Evolutionary conservation across 2,888 invertebrate genomes (phyloP).

Genomic region (Rugalucina vietnamica): DNA sequence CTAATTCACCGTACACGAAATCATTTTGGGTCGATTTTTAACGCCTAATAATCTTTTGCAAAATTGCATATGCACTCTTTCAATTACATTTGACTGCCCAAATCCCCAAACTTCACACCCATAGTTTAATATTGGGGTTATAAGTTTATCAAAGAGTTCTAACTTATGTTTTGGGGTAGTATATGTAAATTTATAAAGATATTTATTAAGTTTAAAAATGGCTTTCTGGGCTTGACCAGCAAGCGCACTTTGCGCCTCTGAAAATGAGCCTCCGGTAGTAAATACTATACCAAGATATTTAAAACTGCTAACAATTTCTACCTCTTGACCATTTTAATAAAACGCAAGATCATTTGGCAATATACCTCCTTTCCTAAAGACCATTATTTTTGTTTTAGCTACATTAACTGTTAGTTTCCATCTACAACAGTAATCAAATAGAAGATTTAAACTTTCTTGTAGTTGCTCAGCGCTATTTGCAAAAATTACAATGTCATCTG

Average conservation of each 20-base stretch:
- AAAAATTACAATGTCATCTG: neutral
- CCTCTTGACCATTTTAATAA: neutral
- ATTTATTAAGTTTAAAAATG: neutral
- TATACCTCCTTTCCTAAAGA: slow-evolving; percentile 11
- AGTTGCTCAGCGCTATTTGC: neutral
- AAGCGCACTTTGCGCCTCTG: neutral
- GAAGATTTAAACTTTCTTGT: neutral
- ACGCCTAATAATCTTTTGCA: neutral
- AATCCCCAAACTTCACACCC: neutral
- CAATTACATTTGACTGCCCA: neutral
- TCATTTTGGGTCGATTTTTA: neutral
- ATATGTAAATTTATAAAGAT: neutral
- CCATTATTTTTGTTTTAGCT: slow-evolving; percentile 11
- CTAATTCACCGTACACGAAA: neutral
- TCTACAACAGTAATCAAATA: neutral
- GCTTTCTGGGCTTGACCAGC: neutral
- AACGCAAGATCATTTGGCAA: neutral
- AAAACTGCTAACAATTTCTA: too few relatives aligned
- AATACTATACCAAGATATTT: neutral
- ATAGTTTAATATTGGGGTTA: neutral
- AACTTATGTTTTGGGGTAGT: neutral
- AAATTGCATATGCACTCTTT: neutral
- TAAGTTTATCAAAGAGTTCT: neutral
- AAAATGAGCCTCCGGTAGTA: neutral
- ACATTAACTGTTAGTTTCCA: slow-evolving; percentile 4